Evolutionary conservation across 2,113 vertebrate genomes (phyloP), one percentile per base, ranked within the genome.

Genomic region (Leucopternis melanops): DNA sequence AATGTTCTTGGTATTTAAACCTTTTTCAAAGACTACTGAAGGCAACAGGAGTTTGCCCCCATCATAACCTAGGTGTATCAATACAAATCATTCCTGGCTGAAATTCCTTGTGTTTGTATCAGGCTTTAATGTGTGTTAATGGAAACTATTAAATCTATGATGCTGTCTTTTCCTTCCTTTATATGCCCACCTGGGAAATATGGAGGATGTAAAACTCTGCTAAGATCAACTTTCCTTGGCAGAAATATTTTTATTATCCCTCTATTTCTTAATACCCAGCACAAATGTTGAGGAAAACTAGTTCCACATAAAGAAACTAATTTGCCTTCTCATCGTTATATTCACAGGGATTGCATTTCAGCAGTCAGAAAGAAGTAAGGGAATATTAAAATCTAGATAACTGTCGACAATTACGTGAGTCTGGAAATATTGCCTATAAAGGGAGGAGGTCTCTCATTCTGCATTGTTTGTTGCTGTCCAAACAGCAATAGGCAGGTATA

Each of bases 231-330:
- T 92, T 95, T 82, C 87, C 78, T 82, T 42, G 66, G 87, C 86
- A 94, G 89, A 97, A 95, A 97, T 89, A 94, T 82, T 94, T 96
- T 97, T 96, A 97, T 97, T 95, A 94, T 62, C 62, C 66, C 45
- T 87, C 70, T 89, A 72, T 87, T 96, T 94, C 83, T 87, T 75
- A 71, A 87, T 77, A 75, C 36, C 26, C 23, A 95, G 88, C 86
- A 87, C 86, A 90, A 96, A 96, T 12, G 13, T 38, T 66, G 86
- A 77, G 74, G 73, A 62, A 93, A 96, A 77, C 77, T 38, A n/a
- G 78, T 70, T 91, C 84, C 73, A 80, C 42, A 87, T 90, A 94
- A 93, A 93, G 75, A 87, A 96, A 84, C 65, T 92, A 81, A 96
- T 96, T 94, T 95, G 52, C 91, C 66, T 94, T 31, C 71, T 86